A percentile compares a stretch with the other conserved stretches of the same genome.
phyloP scores from a whole-genome alignment of 2,113 vertebrate species.

The Oreochromis tanganicae region DNA sequence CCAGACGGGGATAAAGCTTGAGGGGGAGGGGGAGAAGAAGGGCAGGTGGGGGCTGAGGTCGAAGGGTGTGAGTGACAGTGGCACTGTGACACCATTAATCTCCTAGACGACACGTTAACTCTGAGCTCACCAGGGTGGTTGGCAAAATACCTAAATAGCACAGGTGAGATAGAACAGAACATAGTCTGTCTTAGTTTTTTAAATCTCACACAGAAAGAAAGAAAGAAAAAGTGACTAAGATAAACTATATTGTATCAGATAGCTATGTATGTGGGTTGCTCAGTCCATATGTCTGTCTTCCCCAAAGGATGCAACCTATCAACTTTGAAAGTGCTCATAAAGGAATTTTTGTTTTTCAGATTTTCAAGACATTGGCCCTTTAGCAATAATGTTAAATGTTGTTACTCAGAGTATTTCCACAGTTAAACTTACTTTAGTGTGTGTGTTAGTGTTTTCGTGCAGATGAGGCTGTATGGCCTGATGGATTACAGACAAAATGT shows the following conservation, averaged over 20 bases:
- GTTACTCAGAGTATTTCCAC: neutral
- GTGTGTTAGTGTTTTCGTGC: neutral
- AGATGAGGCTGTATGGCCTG: neutral
- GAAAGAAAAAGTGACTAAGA: neutral
- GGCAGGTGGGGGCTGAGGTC: neutral
- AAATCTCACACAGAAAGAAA: neutral
- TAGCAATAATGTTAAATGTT: neutral
- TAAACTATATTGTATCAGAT: neutral
- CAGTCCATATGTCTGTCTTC: neutral
- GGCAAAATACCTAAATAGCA: neutral
- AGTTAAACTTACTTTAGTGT: neutral
- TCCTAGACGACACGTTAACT: conserved; percentile 2
- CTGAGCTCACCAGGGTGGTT: neutral
- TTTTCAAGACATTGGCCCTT: neutral
- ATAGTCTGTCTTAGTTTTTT: neutral
- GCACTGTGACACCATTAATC: conserved; percentile 37
- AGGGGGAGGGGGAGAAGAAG: neutral
- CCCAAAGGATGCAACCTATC: neutral
- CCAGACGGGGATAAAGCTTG: neutral
- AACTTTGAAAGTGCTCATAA: neutral
- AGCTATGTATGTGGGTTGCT: neutral
- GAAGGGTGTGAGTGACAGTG: conserved; percentile 24
- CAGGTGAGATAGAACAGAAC: neutral
- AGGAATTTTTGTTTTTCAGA: neutral
- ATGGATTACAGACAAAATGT: neutral